Evolutionary conservation across 2,797 vertebrate species (phyloP), one percentile per base, ranked within the genome.

Genomic region (Danio kyathit): DNA sequence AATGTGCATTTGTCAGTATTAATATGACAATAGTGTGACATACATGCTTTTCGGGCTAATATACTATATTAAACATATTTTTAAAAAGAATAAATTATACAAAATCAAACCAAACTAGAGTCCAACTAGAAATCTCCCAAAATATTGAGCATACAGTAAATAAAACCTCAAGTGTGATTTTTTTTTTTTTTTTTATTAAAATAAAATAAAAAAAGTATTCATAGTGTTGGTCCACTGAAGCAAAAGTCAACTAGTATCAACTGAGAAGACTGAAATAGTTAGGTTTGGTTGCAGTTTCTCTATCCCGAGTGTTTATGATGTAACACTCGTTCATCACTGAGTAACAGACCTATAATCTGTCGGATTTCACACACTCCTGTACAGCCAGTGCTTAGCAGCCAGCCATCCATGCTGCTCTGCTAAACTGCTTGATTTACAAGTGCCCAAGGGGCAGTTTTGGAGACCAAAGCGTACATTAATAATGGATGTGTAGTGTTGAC

Each of bases 351-450:
- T 60, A 17, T 82, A 79, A 79, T 71, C 63, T 74, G 46, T 11
- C 38, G 48, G 64, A 76, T 82, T 82, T 79, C 72, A 76, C 59
- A 73, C 71, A 76, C 66, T 71, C 59, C 46, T 72, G 46, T 72
- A 71, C 51, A 65, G 60, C 59, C 71, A 14, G 43, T 67, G 38
- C 17, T 60, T 60, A 74, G 69, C 57, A 61, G 49, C 41, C 64
- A 71, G 14, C 74, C 57, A 72, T 63, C 80, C 81, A 19, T 67
- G 54, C 63, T 77, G 56, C 77, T 74, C 63, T 63, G 74, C 70
- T 83, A 79, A 81, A 79, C 72, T 72, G 71, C 71, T 65, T 76
- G 66, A 67, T 81, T 78, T 75, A 74, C 82, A 81, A 86, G 63
- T 21, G 49, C 73, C 77, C 63, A 17, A 64, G 71, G 59, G 84